Conservation (phyloP, 2,888 invertebrate species). For the Lasioglossum morio region DNA sequence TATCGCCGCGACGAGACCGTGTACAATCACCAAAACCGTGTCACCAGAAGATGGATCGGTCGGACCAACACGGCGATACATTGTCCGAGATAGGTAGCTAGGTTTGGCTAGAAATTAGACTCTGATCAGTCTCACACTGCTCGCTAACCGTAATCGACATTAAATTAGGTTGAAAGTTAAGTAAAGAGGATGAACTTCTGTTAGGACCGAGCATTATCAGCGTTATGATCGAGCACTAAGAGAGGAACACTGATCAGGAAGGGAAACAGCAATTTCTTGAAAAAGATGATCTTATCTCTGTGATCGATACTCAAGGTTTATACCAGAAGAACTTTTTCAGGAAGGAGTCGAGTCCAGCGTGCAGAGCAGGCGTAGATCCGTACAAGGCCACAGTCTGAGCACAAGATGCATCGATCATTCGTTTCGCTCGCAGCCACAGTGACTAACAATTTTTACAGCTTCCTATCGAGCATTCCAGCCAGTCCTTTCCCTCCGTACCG, state of each 20-base stretch:
- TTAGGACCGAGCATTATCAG: not conserved
- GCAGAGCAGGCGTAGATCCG: not conserved
- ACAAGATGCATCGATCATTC: conserved; percentile 9
- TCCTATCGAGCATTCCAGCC: conserved; percentile 63
- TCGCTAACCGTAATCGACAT: not conserved
- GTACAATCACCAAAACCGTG: not conserved
- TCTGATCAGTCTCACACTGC: not conserved
- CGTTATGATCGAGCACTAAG: not conserved
- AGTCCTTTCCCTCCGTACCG: conserved; percentile 54
- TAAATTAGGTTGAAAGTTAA: not conserved
- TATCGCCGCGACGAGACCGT: not conserved
- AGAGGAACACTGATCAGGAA: not conserved
- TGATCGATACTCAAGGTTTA: not conserved
- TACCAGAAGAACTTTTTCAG: not conserved
- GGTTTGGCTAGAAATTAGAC: not conserved
- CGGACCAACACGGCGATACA: not conserved
- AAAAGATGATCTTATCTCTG: not conserved
- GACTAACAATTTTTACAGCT: conserved; percentile 66
- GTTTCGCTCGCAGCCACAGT: conserved; percentile 24
- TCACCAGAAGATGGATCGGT: not conserved
- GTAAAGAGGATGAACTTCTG: not conserved
- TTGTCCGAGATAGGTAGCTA: not conserved
- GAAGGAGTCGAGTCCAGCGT: not conserved
- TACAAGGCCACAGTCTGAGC: conserved; percentile 23
- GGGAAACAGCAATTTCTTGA: not conserved